Conservation (phyloP, 1,140 invertebrate genomes). For the Dryas iulia region DNA sequence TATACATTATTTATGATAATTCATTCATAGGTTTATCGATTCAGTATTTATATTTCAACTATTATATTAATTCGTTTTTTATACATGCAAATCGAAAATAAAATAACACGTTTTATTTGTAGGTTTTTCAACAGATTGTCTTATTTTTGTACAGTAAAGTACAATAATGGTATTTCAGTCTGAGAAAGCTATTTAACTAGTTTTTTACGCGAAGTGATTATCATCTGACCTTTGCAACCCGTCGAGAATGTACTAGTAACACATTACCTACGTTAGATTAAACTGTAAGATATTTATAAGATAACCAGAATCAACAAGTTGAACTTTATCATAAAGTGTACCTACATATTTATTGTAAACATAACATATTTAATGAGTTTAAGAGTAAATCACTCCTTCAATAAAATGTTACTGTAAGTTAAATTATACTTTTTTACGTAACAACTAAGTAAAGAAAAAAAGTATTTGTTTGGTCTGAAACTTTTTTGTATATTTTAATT, state of each 20-base stretch:
- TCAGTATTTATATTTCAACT: neutral
- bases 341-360: neutral
- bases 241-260: conserved; percentile 14
- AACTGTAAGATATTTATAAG: conserved; percentile 15
- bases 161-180: neutral
- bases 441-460: no score
- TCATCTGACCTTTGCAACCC: conserved; percentile 25
- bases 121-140: neutral
- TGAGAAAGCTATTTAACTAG: neutral
- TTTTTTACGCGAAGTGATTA: conserved; percentile 3
- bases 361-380: neutral
- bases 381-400: no score
- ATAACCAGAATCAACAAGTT: conserved; percentile 12
- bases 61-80: neutral
- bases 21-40: neutral
- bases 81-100: neutral
- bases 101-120: neutral
- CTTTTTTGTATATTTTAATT: no score
- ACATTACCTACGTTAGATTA: conserved; percentile 23
- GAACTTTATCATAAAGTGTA: neutral
- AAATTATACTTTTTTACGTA: no score
- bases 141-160: neutral
- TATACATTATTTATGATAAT: neutral
- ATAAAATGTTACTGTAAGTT: no score
- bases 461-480: no score